Evolutionary conservation across 2,113 vertebrate genomes (phyloP).

Genomic region (Dromas ardeola): DNA sequence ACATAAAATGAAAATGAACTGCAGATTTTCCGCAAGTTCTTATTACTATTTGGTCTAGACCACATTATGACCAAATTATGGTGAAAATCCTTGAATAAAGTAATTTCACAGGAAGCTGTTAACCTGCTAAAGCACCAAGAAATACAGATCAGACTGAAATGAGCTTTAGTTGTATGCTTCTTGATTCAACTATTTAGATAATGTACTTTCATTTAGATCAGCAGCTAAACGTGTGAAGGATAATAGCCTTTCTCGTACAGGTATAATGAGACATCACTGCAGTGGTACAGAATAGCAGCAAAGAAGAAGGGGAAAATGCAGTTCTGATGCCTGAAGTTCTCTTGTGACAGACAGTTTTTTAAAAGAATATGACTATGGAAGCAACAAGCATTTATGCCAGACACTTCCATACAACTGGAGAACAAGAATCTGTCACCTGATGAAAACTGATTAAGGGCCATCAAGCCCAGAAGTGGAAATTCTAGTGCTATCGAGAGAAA

Average conservation of each 20-base stretch:
- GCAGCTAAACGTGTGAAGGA: constrained; percentile 56
- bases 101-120: constrained; percentile 67
- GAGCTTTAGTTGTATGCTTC: constrained; percentile 51
- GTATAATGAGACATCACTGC: constrained; percentile 51
- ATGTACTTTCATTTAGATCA: constrained; percentile 70
- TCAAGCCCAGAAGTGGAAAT: constrained; percentile 5
- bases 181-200: constrained; percentile 72
- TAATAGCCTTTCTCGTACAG: constrained; percentile 60
- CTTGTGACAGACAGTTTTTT: not conserved
- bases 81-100: constrained; percentile 60
- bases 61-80: constrained; percentile 61
- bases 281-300: not conserved
- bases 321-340: constrained; percentile 17
- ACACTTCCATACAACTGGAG: not conserved
- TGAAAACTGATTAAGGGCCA: constrained; percentile 22
- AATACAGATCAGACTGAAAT: constrained; percentile 69
- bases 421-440: constrained; percentile 17
- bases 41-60: constrained; percentile 59
- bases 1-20: constrained; percentile 46
- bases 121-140: constrained; percentile 67
- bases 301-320: not conserved
- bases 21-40: constrained; percentile 45
- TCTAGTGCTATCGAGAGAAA: not conserved
- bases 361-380: not conserved
- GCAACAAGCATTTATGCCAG: constrained; percentile 43